These are phyloP conservation scores for Trididemnum clinides DNA, from an alignment of 23 tunicate genomes.

Conservation along the genomic window DNA sequence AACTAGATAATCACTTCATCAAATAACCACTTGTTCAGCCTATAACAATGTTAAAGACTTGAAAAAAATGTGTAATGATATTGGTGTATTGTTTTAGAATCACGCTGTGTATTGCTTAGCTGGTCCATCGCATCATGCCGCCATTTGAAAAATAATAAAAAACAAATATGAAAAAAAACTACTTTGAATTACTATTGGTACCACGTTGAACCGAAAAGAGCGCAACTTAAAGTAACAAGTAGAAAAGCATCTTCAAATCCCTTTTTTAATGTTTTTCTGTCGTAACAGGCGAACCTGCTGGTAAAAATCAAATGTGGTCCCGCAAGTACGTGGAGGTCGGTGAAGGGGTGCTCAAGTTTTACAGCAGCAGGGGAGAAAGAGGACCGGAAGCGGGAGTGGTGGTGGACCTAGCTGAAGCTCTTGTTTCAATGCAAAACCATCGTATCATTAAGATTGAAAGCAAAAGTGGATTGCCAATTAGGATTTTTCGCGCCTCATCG, in stretches of 20 bases:
- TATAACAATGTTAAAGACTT: no score
- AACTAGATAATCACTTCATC: no score
- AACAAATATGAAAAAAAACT: no score
- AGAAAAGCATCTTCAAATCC: neutral
- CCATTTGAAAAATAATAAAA: no score
- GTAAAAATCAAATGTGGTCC: constrained; percentile 26
- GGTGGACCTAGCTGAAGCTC: constrained; percentile 1
- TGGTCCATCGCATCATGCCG: no score
- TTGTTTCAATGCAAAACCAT: constrained; percentile 33
- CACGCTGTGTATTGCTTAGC: no score
- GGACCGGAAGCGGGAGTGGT: constrained; percentile 17
- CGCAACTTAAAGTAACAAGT: no score
- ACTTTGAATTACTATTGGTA: no score
- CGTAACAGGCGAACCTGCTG: constrained; percentile 12
- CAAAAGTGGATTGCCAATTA: neutral
- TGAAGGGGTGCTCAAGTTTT: constrained; percentile 21
- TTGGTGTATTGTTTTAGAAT: no score
- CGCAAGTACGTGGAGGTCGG: constrained; percentile 28
- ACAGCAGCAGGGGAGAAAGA: constrained; percentile 7
- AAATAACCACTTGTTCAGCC: no score
- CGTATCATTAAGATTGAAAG: constrained; percentile 14
- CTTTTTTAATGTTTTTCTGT: neutral
- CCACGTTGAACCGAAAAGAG: no score
- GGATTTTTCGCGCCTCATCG: constrained; percentile 26
- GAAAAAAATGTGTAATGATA: no score